A percentile compares a stretch with the other conserved stretches of the same genome.
Conservation (phyloP, 1,140 invertebrate genomes). For the Lasioglossum baleicum region DNA sequence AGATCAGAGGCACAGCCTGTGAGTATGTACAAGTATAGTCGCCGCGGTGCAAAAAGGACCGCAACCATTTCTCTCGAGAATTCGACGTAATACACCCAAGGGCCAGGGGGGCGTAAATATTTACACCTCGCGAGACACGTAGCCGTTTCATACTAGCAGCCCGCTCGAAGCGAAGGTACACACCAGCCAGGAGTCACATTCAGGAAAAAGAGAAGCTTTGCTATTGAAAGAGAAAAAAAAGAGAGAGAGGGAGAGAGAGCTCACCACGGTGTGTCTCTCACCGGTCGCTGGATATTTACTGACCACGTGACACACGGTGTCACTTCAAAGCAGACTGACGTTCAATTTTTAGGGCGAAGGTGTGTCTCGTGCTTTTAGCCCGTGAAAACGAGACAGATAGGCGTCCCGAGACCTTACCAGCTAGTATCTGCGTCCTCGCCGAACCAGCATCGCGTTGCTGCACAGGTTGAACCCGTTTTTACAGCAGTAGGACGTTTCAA, state of each 20-base stretch:
- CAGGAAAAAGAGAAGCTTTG: conserved; percentile 39
- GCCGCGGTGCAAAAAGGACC: conserved; percentile 16
- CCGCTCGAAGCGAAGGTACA: conserved; percentile 22
- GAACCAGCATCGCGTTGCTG: no score
- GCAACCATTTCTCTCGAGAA: conserved; percentile 4
- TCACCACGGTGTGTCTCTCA: neutral
- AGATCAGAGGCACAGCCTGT: neutral
- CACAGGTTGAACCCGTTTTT: no score
- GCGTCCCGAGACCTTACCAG: neutral
- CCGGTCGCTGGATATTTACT: conserved; percentile 13
- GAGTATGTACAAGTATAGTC: neutral
- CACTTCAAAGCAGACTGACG: conserved; percentile 5
- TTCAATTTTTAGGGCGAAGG: neutral
- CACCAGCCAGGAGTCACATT: conserved; percentile 25
- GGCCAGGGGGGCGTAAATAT: conserved; percentile 32
- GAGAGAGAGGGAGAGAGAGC: neutral
- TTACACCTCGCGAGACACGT: conserved; percentile 30
- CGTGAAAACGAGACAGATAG: neutral
- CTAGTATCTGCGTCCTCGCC: no score
- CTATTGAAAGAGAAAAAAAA: neutral
- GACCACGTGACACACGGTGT: conserved; percentile 1
- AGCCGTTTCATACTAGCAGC: conserved; percentile 22
- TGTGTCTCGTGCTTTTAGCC: neutral
- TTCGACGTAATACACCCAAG: conserved; percentile 37
- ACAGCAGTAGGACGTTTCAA: no score